Evolutionary conservation across 2,797 vertebrate genomes (phyloP), one percentile per base, ranked within the genome.

Genomic region (Sebastes ruberrimus): DNA sequence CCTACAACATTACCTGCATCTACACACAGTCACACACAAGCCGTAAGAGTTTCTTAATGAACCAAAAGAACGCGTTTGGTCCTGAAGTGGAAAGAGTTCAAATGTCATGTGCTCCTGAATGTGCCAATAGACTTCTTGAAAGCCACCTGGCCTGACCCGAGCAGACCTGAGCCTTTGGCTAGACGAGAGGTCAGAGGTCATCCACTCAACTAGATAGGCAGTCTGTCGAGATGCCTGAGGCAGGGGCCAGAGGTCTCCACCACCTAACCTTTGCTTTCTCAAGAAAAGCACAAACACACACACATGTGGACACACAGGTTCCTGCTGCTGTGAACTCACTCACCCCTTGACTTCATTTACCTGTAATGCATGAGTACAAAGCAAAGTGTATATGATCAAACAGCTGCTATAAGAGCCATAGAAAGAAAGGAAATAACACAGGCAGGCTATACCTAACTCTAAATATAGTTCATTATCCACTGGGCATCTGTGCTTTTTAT

Each of bases 151-250:
- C 79, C 87, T 90, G 92, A 93, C 90, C 93, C 64, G 20, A 80
- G 81, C 56, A 78, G 86, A 92, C 91, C 87, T 67, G 72, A 66
- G 90, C 90, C 91, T 69, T 81, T 86, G 93, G 93, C 92, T 81
- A 92, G 92, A 94, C 93, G 20, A 52, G 68, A 79, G 93, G 90
- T 94, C 89, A 74, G 80, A 89, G 92, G 94, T 91, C 89, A 86
- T 72, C 75, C 80, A 87, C 90, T 92, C 91, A 91, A 92, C 85
- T 80, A 82, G 84, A 94, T 86, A 77, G 89, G 82, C 83, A 88
- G 86, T 81, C 89, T 84, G 91, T 81, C 46, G 75, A 57, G 56
- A 82, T 59, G 90, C 92, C 89, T 52, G 61, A 86, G 90, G 93
- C 86, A 22, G 83, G 72, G 83, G 64, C 78, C 86, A 88, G 82